Evolutionary conservation across 2,113 vertebrate genomes (phyloP).

Genomic region (Peucedramus taeniatus): DNA sequence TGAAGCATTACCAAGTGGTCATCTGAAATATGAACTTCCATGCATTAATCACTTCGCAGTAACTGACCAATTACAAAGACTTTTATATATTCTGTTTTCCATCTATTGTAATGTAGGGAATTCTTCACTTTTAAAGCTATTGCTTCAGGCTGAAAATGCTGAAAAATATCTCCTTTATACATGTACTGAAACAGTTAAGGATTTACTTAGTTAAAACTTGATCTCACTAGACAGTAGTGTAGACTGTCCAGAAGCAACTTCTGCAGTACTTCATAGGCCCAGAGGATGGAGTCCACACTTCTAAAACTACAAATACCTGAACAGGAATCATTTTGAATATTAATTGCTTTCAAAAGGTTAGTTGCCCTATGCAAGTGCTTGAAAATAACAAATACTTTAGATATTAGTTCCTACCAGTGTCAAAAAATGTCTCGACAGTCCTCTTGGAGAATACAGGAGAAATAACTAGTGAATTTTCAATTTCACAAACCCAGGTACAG

Average conservation of each 20-base stretch:
- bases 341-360: background rate
- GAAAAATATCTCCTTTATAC: background rate
- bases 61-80: background rate
- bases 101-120: background rate
- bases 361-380: fast-evolving
- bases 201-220: background rate
- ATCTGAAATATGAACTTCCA: background rate
- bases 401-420: background rate
- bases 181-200: background rate
- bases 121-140: background rate
- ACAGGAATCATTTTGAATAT: background rate
- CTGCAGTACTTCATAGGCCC: background rate
- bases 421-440: background rate
- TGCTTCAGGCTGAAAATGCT: background rate
- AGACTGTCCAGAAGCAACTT: background rate
- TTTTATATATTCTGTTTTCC: background rate
- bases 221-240: background rate
- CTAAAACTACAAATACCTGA: background rate
- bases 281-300: background rate
- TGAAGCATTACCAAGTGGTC: background rate
- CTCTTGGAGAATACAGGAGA: background rate
- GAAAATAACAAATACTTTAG: background rate
- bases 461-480: background rate
- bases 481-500: background rate
- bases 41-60: background rate